Evolutionary conservation across 2,888 invertebrate species (phyloP).

Genomic region (Tenthredo mesomela): DNA sequence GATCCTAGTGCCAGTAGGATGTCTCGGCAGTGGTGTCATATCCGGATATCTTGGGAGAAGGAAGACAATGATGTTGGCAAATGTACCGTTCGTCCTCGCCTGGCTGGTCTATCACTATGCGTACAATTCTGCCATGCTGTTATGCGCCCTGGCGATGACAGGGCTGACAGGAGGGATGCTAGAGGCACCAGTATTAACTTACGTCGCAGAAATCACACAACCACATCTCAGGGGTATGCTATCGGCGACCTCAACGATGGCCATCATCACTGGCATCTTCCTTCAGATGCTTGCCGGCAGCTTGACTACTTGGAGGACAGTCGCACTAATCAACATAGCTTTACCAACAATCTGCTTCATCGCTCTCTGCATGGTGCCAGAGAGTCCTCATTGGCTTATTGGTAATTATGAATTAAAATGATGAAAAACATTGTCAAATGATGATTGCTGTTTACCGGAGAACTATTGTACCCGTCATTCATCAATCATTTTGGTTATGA

Average conservation of each 20-base stretch:
- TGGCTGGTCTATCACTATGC: conserved; percentile 88
- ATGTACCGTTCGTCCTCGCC: conserved; percentile 84
- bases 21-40: conserved; percentile 86
- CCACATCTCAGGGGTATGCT: conserved; percentile 88
- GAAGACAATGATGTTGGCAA: conserved; percentile 82
- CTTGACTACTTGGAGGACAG: conserved; percentile 85
- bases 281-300: conserved; percentile 88
- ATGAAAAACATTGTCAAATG: neutral
- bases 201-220: conserved; percentile 91
- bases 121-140: conserved; percentile 82
- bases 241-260: conserved; percentile 87
- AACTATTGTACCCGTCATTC: neutral
- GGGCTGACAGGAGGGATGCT: conserved; percentile 89
- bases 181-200: conserved; percentile 91
- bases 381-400: conserved; percentile 91
- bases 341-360: conserved; percentile 84
- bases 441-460: too few species aligned
- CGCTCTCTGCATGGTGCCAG: conserved; percentile 87
- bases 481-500: neutral
- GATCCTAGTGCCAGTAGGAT: conserved; percentile 90
- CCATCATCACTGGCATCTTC: conserved; percentile 88
- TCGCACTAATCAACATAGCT: conserved; percentile 84
- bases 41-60: conserved; percentile 87
- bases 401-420: conserved; percentile 70
- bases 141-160: conserved; percentile 85